Percentiles rank a stretch among this genome's conserved stretches.
These are phyloP conservation scores for Aythya baeri DNA, from an alignment of 2,113 vertebrate genomes.

Conservation along the genomic window DNA sequence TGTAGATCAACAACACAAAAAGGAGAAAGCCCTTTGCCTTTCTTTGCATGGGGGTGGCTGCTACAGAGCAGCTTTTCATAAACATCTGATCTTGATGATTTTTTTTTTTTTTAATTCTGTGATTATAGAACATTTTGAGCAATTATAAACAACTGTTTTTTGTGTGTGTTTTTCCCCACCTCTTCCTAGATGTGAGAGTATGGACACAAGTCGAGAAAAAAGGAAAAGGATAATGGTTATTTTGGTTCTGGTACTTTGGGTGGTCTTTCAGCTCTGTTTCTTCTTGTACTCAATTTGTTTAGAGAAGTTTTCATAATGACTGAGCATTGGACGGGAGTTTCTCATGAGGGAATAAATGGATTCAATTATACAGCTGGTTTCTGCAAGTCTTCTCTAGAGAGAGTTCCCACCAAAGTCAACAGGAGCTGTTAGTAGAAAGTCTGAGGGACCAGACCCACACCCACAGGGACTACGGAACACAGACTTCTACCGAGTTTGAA, in stretches of 20 bases:
- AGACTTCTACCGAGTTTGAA: background rate
- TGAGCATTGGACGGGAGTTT: background rate
- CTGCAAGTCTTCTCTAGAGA: background rate
- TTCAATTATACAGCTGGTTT: conserved; percentile 4
- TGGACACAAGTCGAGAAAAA: background rate
- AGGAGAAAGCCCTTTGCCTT: conserved; percentile 45
- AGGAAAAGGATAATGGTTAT: background rate
- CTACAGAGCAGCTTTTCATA: conserved; percentile 11
- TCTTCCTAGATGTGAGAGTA: background rate
- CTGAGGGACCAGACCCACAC: background rate
- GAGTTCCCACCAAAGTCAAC: background rate
- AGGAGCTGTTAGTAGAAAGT: background rate
- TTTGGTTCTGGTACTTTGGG: conserved; percentile 26
- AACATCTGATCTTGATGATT: background rate
- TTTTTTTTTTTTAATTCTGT: background rate
- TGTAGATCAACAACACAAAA: conserved; percentile 47
- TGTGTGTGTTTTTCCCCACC: background rate
- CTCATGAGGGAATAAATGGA: background rate
- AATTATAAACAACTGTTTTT: background rate
- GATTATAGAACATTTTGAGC: conserved; percentile 1
- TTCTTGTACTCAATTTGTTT: background rate
- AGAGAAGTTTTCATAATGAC: background rate
- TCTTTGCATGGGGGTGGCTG: conserved; percentile 22
- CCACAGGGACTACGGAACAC: background rate
- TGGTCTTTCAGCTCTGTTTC: conserved; percentile 38